phyloP scores from a whole-genome alignment of 2,888 invertebrate species.

The Bugulina stolonifera region DNA sequence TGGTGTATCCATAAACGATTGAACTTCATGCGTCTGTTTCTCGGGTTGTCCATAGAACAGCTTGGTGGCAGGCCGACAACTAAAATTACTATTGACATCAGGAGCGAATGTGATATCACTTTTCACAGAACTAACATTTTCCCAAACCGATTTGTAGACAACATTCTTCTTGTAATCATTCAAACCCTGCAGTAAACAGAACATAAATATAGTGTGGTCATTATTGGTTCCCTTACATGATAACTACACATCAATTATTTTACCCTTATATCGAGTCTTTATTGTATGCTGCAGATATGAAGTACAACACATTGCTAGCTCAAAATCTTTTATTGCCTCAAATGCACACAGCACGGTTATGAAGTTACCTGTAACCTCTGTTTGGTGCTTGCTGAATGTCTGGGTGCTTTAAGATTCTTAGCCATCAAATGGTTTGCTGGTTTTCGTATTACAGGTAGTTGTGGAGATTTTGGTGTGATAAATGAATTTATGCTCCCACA shows the following conservation, averaged over 20 bases:
- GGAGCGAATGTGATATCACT: neutral
- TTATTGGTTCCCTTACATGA: no score
- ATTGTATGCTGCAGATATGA: no score
- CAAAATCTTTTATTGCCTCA: no score
- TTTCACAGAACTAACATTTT: neutral
- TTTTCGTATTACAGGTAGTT: neutral
- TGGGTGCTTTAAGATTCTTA: neutral
- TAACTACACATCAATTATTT: no score
- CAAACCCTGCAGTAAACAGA: neutral
- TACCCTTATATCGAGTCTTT: no score
- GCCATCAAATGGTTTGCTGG: neutral
- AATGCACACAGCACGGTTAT: no score
- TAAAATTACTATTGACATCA: slow-evolving; percentile 7
- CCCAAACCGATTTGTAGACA: slow-evolving; percentile 3
- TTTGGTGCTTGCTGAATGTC: neutral
- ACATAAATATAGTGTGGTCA: no score
- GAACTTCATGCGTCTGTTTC: neutral
- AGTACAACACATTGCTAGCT: no score
- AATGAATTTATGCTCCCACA: neutral
- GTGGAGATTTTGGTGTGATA: neutral
- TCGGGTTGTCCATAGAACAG: neutral
- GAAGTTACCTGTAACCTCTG: neutral
- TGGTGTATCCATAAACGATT: no score
- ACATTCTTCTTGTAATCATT: neutral
- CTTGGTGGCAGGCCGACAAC: neutral